Conservation (phyloP, 2,797 vertebrate species). For the Tenualosa thibaudeaui region DNA sequence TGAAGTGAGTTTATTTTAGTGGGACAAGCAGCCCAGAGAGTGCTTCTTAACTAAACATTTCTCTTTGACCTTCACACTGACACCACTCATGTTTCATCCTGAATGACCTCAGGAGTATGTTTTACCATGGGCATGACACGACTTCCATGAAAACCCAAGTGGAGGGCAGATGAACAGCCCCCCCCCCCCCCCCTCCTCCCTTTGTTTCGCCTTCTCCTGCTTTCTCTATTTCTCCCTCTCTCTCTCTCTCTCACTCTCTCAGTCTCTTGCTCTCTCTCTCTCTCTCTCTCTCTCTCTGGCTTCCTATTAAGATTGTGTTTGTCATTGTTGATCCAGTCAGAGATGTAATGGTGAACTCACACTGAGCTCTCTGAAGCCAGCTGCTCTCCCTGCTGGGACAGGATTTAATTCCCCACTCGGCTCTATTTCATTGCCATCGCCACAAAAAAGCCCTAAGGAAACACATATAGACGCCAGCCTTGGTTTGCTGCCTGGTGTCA, state of each 20-base stretch:
- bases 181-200: neutral
- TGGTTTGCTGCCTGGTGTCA: conserved; percentile 17
- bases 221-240: neutral
- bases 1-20: neutral
- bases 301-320: conserved; percentile 36
- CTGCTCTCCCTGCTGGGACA: neutral
- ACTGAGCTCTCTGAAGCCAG: conserved; percentile 33
- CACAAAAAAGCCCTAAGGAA: neutral
- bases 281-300: neutral
- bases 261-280: neutral
- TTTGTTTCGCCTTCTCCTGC: neutral
- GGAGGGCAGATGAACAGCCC: neutral
- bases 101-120: neutral
- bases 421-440: neutral
- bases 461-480: neutral
- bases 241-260: neutral
- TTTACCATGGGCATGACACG: neutral
- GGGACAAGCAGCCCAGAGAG: neutral
- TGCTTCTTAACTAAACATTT: conserved; percentile 19
- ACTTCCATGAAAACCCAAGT: neutral
- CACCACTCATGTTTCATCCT: neutral
- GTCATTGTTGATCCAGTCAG: conserved; percentile 39
- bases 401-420: conserved; percentile 17
- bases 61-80: conserved; percentile 19
- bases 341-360: conserved; percentile 52